Evolutionary conservation across 2,888 invertebrate species (phyloP).

Genomic region (Sinopyrophorus schimmeli): DNA sequence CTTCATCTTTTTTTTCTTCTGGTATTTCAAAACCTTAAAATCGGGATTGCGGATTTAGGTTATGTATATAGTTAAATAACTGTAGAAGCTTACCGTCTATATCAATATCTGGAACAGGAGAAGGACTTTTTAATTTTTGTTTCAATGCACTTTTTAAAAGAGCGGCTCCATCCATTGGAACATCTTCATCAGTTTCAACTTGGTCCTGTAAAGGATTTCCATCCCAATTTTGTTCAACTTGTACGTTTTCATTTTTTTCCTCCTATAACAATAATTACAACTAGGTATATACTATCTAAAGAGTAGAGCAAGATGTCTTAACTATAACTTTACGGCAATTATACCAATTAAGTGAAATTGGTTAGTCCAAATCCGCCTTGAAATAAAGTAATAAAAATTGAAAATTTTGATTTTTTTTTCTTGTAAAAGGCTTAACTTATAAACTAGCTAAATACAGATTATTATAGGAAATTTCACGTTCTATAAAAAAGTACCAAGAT

Average conservation of each 20-base stretch:
- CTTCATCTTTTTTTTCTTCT: slow-evolving; percentile 34
- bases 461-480: too few relatives aligned
- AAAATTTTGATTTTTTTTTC: too few relatives aligned
- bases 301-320: too few relatives aligned
- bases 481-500: too few relatives aligned
- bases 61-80: slow-evolving; percentile 8
- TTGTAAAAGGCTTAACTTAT: too few relatives aligned
- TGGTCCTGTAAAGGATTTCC: slow-evolving; percentile 65
- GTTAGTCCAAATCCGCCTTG: too few relatives aligned
- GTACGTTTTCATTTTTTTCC: slow-evolving; percentile 50
- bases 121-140: slow-evolving; percentile 51
- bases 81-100: slow-evolving; percentile 64
- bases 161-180: slow-evolving; percentile 80
- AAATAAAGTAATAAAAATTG: too few relatives aligned
- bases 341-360: too few relatives aligned
- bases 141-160: slow-evolving; percentile 72
- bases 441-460: too few relatives aligned
- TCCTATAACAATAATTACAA: slow-evolving; percentile 10
- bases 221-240: slow-evolving; percentile 66
- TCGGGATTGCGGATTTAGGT: too few relatives aligned
- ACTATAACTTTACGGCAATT: too few relatives aligned
- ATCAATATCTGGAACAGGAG: slow-evolving; percentile 57
- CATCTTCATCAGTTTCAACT: slow-evolving; percentile 62
- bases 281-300: too few relatives aligned
- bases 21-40: slow-evolving; percentile 25